Percentiles rank a stretch among this genome's conserved stretches.
phyloP scores from a whole-genome alignment of 2,113 vertebrate genomes.

The Albula glossodonta region DNA sequence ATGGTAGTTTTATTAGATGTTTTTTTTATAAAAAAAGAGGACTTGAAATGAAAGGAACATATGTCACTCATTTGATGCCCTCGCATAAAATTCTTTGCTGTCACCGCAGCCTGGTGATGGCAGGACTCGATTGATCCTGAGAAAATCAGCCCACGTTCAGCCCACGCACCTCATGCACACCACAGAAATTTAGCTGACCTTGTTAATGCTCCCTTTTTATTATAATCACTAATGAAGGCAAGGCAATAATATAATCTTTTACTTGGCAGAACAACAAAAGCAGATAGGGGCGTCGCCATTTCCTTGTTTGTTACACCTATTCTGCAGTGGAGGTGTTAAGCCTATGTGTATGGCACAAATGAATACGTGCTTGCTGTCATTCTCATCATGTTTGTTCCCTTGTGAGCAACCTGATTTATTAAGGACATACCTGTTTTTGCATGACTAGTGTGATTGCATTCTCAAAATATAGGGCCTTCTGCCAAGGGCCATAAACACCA shows the following conservation, averaged over 20 bases:
- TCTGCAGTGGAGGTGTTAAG: background rate
- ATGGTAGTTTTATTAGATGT: conserved; percentile 73
- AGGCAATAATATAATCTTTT: background rate
- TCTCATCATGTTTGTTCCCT: conserved; percentile 48
- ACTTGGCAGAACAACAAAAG: background rate
- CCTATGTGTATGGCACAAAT: background rate
- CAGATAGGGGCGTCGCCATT: background rate
- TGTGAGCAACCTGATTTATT: conserved; percentile 63
- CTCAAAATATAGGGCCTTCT: conserved; percentile 52
- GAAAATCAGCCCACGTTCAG: conserved; percentile 50
- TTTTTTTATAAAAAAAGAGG: conserved; percentile 48
- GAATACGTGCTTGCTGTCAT: conserved; percentile 21
- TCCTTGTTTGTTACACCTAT: background rate
- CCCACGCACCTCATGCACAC: conserved; percentile 42
- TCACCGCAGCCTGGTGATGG: conserved; percentile 64
- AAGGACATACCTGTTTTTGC: conserved; percentile 64
- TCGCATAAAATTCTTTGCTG: conserved; percentile 47
- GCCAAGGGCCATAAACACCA: conserved; percentile 63
- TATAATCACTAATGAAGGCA: conserved; percentile 3
- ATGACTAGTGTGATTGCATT: conserved; percentile 73
- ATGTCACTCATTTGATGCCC: conserved; percentile 68
- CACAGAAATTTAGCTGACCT: background rate
- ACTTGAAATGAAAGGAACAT: conserved; percentile 74
- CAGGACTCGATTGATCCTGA: conserved; percentile 57
- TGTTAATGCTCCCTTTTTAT: background rate